Percentiles rank a stretch among this genome's conserved stretches.
Conservation (phyloP, 35 echinoderm and acorn worm genomes). For the Heliocidaris tuberculata region DNA sequence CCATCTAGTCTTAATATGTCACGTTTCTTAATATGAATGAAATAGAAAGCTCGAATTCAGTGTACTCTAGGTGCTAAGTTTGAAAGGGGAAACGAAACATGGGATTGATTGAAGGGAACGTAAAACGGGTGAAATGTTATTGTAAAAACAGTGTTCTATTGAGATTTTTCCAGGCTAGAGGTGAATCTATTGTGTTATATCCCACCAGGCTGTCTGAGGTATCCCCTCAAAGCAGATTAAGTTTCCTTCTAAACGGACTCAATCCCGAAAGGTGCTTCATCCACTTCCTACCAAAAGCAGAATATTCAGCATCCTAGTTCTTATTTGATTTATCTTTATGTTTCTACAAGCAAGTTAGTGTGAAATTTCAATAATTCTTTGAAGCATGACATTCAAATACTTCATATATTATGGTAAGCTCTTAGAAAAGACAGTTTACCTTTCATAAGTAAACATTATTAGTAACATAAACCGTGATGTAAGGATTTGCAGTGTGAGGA, state of each 20-base stretch:
- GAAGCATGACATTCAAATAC: too few relatives aligned
- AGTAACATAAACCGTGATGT: too few relatives aligned
- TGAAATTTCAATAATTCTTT: too few relatives aligned
- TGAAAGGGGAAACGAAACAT: not conserved
- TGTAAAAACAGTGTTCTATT: conserved; percentile 2
- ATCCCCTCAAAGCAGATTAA: not conserved
- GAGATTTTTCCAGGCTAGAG: not conserved
- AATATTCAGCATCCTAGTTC: too few relatives aligned
- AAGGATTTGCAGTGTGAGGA: too few relatives aligned
- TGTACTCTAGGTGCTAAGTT: not conserved
- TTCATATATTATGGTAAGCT: too few relatives aligned
- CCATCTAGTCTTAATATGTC: too few relatives aligned
- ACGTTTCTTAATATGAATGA: too few relatives aligned
- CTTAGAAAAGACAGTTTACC: too few relatives aligned
- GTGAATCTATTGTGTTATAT: not conserved
- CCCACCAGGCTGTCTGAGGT: not conserved
- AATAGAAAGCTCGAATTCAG: not conserved
- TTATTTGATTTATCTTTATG: too few relatives aligned
- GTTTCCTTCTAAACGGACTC: not conserved
- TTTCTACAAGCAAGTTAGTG: too few relatives aligned
- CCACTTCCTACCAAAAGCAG: not conserved
- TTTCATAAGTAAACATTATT: too few relatives aligned
- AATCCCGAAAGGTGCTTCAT: not conserved
- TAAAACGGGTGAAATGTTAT: not conserved
- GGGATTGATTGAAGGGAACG: not conserved